phyloP scores from a whole-genome alignment of 2,113 vertebrate species.

The Siniperca chuatsi region DNA sequence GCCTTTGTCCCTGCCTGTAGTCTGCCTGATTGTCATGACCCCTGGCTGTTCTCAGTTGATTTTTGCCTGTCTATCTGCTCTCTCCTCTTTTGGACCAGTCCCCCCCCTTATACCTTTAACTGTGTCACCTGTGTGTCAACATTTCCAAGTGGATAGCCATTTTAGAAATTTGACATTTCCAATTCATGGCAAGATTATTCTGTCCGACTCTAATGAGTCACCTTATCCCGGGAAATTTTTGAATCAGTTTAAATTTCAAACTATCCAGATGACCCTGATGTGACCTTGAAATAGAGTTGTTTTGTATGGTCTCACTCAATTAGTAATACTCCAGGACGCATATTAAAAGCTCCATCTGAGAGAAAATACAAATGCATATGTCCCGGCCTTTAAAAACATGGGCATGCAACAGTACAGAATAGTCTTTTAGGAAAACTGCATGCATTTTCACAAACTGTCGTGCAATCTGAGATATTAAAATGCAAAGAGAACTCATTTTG shows the following conservation, averaged over 20 bases:
- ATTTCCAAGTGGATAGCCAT: background rate
- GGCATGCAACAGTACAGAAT: background rate
- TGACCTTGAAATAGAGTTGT: background rate
- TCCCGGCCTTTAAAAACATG: background rate
- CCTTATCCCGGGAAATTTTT: background rate
- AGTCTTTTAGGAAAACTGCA: background rate
- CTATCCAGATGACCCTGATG: background rate
- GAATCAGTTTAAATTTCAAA: background rate
- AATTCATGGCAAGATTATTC: background rate
- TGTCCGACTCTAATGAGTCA: background rate
- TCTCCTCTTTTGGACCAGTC: background rate
- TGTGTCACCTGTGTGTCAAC: background rate
- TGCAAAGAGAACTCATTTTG: conserved; percentile 8
- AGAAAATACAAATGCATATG: background rate
- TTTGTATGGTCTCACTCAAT: conserved; percentile 6
- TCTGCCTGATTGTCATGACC: background rate
- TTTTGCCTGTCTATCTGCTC: background rate
- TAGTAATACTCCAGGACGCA: conserved; percentile 14
- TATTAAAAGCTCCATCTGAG: conserved; percentile 1
- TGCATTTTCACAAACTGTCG: background rate
- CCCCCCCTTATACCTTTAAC: no score
- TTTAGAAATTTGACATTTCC: background rate
- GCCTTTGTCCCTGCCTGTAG: conserved; percentile 2
- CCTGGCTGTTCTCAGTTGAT: background rate
- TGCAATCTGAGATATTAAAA: conserved; percentile 5